These are phyloP conservation scores for Pantherophis vulpinus DNA, from an alignment of 2,797 vertebrate genomes.

Conservation along the genomic window DNA sequence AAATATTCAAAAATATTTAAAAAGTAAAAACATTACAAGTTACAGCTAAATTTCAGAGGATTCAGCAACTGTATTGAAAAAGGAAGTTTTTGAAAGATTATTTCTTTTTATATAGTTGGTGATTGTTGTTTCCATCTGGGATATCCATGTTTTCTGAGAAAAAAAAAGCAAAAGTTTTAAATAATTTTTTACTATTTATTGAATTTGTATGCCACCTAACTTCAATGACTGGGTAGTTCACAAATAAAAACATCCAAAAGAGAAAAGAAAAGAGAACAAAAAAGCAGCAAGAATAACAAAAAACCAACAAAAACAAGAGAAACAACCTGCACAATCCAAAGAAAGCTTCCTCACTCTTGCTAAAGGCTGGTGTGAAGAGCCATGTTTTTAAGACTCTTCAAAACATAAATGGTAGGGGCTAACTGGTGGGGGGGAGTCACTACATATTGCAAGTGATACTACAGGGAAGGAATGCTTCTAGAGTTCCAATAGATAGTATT, in stretches of 20 bases:
- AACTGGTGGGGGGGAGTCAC: too few relatives aligned
- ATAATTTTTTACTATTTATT: background rate
- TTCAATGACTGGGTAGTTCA: background rate
- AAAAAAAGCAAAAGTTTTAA: conserved; percentile 20
- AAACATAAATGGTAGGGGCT: too few relatives aligned
- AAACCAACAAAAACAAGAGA: background rate
- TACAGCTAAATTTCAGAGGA: conserved; percentile 81
- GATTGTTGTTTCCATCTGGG: conserved; percentile 80
- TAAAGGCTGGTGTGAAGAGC: too few relatives aligned
- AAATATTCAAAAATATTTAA: background rate
- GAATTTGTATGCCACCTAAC: background rate
- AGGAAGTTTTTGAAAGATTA: conserved; percentile 63
- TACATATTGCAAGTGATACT: too few relatives aligned
- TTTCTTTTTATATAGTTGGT: conserved; percentile 56
- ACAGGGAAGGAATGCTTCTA: too few relatives aligned
- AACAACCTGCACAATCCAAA: too few relatives aligned
- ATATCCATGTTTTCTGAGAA: conserved; percentile 85
- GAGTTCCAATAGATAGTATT: too few relatives aligned
- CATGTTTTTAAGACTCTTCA: too few relatives aligned
- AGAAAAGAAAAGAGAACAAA: background rate
- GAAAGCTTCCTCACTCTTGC: too few relatives aligned
- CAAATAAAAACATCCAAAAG: background rate
- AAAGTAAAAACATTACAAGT: background rate
- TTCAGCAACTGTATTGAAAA: conserved; percentile 73
- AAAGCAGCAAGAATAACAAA: background rate